A percentile compares a stretch with the other conserved stretches of the same genome.
phyloP scores from a whole-genome alignment of 2,888 invertebrate species.

The Acronicta psi region DNA sequence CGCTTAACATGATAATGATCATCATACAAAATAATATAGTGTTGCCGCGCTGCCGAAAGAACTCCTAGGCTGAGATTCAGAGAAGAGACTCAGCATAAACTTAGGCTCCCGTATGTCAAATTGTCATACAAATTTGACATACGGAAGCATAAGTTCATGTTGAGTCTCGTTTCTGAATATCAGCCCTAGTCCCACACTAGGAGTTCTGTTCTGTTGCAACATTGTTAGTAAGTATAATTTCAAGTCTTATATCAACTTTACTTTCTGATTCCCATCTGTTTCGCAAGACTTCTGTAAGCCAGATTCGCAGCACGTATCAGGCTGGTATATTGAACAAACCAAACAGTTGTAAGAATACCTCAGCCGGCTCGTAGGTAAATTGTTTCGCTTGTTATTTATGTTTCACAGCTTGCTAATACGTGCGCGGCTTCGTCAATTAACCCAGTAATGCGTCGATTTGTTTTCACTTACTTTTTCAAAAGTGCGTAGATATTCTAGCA shows the following conservation, averaged over 20 bases:
- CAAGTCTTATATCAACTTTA: background rate
- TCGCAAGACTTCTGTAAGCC: slow-evolving; percentile 40
- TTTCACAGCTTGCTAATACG: slow-evolving; percentile 85
- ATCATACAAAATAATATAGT: too few relatives aligned
- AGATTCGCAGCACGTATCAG: slow-evolving; percentile 80
- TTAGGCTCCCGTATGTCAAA: too few relatives aligned
- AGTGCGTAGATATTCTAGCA: slow-evolving; percentile 23
- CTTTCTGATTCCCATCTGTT: slow-evolving; percentile 36
- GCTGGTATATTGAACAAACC: slow-evolving; percentile 85
- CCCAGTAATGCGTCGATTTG: slow-evolving; percentile 60
- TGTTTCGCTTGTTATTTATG: slow-evolving; percentile 87
- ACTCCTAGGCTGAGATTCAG: too few relatives aligned
- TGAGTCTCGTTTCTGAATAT: too few relatives aligned
- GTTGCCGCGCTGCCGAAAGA: too few relatives aligned
- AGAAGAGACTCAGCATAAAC: too few relatives aligned
- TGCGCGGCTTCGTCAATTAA: slow-evolving; percentile 75
- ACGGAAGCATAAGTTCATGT: too few relatives aligned
- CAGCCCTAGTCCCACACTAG: too few relatives aligned
- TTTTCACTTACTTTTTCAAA: slow-evolving; percentile 62
- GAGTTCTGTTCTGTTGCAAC: too few relatives aligned
- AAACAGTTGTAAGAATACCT: slow-evolving; percentile 87
- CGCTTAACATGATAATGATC: too few relatives aligned
- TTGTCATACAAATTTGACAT: too few relatives aligned
- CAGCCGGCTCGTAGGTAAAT: slow-evolving; percentile 84
- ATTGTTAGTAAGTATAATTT: background rate